These are phyloP conservation scores for Diplolepis rosae DNA, from an alignment of 2,888 invertebrate species.

Conservation along the genomic window DNA sequence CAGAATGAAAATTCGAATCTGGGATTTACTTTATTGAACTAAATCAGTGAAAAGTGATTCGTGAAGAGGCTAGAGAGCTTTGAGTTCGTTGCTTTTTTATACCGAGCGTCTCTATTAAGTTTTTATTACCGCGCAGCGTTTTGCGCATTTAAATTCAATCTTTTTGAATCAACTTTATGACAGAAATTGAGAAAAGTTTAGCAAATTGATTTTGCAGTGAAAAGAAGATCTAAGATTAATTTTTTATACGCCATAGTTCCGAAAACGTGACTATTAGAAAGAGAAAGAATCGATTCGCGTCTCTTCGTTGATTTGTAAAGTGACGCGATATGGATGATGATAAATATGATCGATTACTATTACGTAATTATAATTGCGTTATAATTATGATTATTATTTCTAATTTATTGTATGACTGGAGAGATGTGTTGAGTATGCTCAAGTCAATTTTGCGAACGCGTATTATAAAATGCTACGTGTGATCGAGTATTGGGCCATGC, in stretches of 20 bases:
- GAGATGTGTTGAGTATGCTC: constrained; percentile 37
- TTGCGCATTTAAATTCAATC: not conserved
- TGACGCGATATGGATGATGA: not conserved
- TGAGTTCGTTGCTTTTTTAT: not conserved
- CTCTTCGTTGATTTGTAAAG: constrained; percentile 21
- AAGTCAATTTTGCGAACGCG: constrained; percentile 5
- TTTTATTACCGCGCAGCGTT: constrained; percentile 20
- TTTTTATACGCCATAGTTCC: not conserved
- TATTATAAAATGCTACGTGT: not conserved
- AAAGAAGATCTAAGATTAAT: constrained; percentile 2
- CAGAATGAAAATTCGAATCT: no score
- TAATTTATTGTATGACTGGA: constrained; percentile 46
- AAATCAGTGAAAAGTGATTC: not conserved
- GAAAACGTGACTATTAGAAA: constrained; percentile 21
- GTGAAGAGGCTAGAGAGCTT: not conserved
- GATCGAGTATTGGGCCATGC: not conserved
- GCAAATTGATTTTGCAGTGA: not conserved
- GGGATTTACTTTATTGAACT: not conserved
- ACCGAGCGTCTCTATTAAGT: not conserved
- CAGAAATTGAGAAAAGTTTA: not conserved
- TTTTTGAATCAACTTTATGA: not conserved
- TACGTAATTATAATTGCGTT: constrained; percentile 32
- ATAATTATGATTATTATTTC: constrained; percentile 41
- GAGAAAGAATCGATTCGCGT: not conserved
- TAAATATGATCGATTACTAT: constrained; percentile 8